Evolutionary conservation across 2,113 vertebrate species (phyloP).

Genomic region (Paraplagusia blochii): DNA sequence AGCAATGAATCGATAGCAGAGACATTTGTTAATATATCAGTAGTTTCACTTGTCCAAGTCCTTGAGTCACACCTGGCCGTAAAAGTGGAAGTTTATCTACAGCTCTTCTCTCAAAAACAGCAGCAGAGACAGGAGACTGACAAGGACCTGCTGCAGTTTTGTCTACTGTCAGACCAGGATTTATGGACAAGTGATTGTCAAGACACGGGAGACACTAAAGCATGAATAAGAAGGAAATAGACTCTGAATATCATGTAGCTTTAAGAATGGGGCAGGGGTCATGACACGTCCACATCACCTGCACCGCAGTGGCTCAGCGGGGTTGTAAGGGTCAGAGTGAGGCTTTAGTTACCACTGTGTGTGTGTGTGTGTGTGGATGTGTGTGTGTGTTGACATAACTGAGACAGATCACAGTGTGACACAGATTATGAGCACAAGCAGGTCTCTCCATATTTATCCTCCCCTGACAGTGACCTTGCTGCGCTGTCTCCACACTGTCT

Average conservation of each 20-base stretch:
- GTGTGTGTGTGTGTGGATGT: conserved; percentile 7
- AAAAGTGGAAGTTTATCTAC: too few relatives aligned
- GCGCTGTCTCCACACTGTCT: conserved; percentile 48
- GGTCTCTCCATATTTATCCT: conserved; percentile 53
- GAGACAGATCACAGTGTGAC: conserved; percentile 14
- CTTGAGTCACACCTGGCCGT: too few relatives aligned
- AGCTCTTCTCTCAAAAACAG: conserved; percentile 17
- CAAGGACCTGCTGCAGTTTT: conserved; percentile 3
- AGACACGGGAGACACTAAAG: conserved; percentile 5
- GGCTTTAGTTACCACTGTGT: conserved; percentile 12
- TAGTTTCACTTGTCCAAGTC: too few relatives aligned
- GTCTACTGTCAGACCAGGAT: background rate
- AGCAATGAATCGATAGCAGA: too few relatives aligned
- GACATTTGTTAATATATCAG: too few relatives aligned
- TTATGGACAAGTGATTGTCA: background rate
- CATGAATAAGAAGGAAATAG: conserved; percentile 3
- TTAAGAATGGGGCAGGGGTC: conserved; percentile 7
- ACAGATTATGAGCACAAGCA: conserved; percentile 7
- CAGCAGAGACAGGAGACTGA: conserved; percentile 10
- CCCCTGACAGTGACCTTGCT: conserved; percentile 47
- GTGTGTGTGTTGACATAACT: conserved; percentile 15
- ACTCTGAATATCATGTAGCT: conserved; percentile 7
- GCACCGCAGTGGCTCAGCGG: conserved; percentile 19
- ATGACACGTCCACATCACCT: conserved; percentile 8
- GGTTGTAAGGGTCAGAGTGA: conserved; percentile 16